A percentile compares a stretch with the other conserved stretches of the same genome.
Conservation (phyloP, 2,888 invertebrate species). For the Drosophila infuscata region DNA sequence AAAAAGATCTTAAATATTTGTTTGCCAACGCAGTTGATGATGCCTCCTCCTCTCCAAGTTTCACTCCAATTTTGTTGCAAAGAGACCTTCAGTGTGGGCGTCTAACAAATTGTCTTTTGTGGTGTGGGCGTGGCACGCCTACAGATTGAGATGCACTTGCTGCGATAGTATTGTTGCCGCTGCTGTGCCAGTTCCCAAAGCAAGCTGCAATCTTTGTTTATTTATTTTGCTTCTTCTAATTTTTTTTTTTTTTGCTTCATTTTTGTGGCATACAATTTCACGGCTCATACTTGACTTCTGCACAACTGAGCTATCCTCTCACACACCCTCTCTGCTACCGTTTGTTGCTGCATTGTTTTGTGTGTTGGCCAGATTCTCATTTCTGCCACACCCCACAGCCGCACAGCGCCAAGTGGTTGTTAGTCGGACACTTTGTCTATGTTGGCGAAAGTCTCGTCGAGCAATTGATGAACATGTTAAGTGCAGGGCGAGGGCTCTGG, state of each 20-base stretch:
- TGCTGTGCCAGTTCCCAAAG: slow-evolving; percentile 51
- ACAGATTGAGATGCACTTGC: slow-evolving; percentile 46
- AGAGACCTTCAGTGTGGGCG: slow-evolving; percentile 51
- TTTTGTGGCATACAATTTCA: slow-evolving; percentile 57
- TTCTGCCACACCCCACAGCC: slow-evolving; percentile 14
- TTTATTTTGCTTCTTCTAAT: slow-evolving; percentile 23
- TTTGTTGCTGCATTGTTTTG: slow-evolving; percentile 43
- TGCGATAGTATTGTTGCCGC: slow-evolving; percentile 19
- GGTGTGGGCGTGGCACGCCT: slow-evolving; percentile 42
- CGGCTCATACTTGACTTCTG: slow-evolving; percentile 55
- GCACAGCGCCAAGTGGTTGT: slow-evolving; percentile 25
- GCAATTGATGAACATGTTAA: slow-evolving; percentile 81
- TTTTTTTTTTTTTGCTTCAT: slow-evolving; percentile 31
- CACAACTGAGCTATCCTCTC: not conserved
- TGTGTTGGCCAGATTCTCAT: slow-evolving; percentile 56
- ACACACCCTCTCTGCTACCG: slow-evolving; percentile 14
- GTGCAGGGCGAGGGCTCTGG: slow-evolving; percentile 67
- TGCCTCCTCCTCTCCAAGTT: slow-evolving; percentile 8
- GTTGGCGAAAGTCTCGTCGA: slow-evolving; percentile 62
- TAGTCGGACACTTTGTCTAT: slow-evolving; percentile 69
- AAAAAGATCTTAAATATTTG: slow-evolving; percentile 26
- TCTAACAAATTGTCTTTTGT: slow-evolving; percentile 56
- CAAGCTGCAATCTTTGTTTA: slow-evolving; percentile 42
- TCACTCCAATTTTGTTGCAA: not conserved
- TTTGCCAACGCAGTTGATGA: slow-evolving; percentile 20